Base-by-base conservation (phyloP, 2,888 invertebrate genomes). In the Trachelus stipa region DNA sequence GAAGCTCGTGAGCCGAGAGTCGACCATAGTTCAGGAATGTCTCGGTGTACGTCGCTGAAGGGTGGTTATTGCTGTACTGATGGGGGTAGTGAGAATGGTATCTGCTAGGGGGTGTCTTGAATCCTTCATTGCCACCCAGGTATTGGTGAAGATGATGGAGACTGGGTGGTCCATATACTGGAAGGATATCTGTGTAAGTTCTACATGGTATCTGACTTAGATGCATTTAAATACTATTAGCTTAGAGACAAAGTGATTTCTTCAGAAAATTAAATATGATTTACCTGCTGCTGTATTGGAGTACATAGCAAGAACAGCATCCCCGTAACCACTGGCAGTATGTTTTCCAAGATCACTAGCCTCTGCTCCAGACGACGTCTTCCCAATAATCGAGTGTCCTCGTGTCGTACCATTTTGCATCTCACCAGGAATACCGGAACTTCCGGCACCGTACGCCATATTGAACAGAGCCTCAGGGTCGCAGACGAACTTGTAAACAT, bases 401-500 rank as follows among this genome's bases (percentile, higher is more conserved):
- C 90, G 86, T 56, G 84, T 79, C 23, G 86, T 83, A 77, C 81
- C 81, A 73, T 80, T 85, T 73, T 87, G 86, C 23, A 87, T 83
- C 9, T 90, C 89, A 4, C 85, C 84, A 76, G 83, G 80, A 74
- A 85, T 79, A 12, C 87, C 81, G 12, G 87, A 84, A n/a, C 83
- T 82, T 12, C 88, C 90, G 6, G 90, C 87, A 2, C 93, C 93
- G 91, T 95, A 95, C 12, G 96, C 95, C 96, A 97, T 96, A 87
- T 95, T 96, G 92, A 97, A 97, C 4, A 97, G 92, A 0, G 97
- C 97, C 83, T 97, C 97, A 0, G 98, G 98, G 91, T 98, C 98
- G 92, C 98, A 98, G 1, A 98, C 98, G 91, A 98, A 98, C 90
- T 98, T 97, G 93, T 98, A 98, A 15, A 98, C 98, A 92, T 98